Base-by-base conservation (phyloP, 1,140 invertebrate genomes). In the Bombus ignitus region DNA sequence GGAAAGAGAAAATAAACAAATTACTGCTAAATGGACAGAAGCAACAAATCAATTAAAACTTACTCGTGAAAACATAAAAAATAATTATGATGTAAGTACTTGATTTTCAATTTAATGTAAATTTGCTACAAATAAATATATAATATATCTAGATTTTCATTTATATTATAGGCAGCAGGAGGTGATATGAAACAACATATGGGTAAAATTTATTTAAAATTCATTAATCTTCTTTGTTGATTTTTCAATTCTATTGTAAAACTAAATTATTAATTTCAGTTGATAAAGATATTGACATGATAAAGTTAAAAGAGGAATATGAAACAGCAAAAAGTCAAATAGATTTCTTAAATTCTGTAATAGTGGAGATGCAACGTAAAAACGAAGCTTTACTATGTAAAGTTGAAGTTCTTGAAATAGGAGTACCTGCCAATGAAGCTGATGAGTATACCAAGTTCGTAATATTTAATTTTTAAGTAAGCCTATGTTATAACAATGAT, bases 271-370 rank as follows among this genome's bases (percentile, higher is more conserved):
- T 42, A 13, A 3, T 85, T 85, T 59, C 39, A 86, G 77, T 88
- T 6, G 53, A 74, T 10, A 76, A 79, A 6, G 86, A 90, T 84
- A 70, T 83, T 10, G 88, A 92, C 35, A 68, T 85, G 2, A 80
- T 91, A 81, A 92, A 95, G 88, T 87, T 96, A n/a, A 89, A 96
- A 78, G 96, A 97, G 92, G 97, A 97, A 75, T 96, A 97, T 89
- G 96, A 97, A 84, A 94, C 96, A 81, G 95, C 96, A 25, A 96
- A 97, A 85, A 96, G 96, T 70, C 97, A 99, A 96, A 97, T 99
- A 44, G 97, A 97, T 85, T 99, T 99, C 94, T 95, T 99, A 10
- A 99, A 99, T 95, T 98, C 98, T 15, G 98, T 99, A 82, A 99
- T 99, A 92, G 98, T 98, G 2, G 98, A 99, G 93, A 98, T 99